Evolutionary conservation across 2,797 vertebrate genomes (phyloP).

Genomic region (Pristis pectinata): DNA sequence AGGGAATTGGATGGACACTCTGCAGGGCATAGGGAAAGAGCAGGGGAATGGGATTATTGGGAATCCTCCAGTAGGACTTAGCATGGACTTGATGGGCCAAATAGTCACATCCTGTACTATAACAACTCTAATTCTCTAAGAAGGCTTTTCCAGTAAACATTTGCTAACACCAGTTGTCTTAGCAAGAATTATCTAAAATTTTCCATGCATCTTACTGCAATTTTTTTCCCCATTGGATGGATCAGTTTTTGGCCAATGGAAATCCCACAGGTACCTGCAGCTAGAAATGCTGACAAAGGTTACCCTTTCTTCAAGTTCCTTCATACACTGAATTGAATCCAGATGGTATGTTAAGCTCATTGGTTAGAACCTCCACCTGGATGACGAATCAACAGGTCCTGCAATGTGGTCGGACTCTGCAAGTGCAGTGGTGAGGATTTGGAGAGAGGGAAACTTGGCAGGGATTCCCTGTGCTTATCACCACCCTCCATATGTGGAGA

Average conservation of each 20-base stretch:
- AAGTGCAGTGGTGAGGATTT: neutral
- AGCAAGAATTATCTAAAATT: neutral
- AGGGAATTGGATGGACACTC: too few relatives aligned
- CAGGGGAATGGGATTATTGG: too few relatives aligned
- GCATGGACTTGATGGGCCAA: too few relatives aligned
- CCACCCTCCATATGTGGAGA: neutral
- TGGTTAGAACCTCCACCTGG: neutral
- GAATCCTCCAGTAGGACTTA: too few relatives aligned
- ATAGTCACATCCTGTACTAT: too few relatives aligned
- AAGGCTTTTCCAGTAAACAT: neutral
- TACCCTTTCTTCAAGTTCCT: neutral
- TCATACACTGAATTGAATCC: neutral
- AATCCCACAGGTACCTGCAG: too few relatives aligned
- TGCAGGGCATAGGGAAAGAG: too few relatives aligned
- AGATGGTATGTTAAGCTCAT: neutral
- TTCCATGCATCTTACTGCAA: neutral
- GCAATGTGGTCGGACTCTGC: neutral
- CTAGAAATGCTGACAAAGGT: neutral
- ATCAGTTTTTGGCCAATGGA: neutral
- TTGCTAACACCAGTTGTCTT: neutral
- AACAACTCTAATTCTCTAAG: too few relatives aligned
- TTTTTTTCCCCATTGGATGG: neutral
- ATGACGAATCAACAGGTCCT: neutral
- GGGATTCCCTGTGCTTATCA: neutral
- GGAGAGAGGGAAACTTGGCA: neutral